Base-by-base conservation (phyloP, 2,113 vertebrate genomes). In the Nerophis ophidion region DNA sequence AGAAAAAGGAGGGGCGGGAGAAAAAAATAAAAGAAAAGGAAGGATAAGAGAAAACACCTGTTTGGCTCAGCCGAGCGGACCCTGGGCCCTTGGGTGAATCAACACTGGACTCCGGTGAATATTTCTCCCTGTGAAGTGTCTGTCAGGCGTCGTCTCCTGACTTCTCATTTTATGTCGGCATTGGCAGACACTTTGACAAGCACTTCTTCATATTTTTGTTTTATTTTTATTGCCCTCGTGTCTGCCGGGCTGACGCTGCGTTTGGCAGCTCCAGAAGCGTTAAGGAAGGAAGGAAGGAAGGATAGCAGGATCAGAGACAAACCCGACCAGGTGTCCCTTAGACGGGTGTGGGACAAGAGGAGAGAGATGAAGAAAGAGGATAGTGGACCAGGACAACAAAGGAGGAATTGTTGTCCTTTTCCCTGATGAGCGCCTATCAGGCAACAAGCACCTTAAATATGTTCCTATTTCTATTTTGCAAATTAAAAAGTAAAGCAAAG, bases 301-400 rank as follows among this genome's bases (percentile, higher is more conserved):
- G 10, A 7, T 93, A 88, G 86, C 90, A 89, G 80, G 77, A 95
- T 95, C 93, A 78, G 82, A 80, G 82, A 79, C 75, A 81, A 80
- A 83, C 92, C 93, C 91, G 92, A 92, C 92, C 93, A 96, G 93
- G 94, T 98, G 95, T 96, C 93, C 94, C 91, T 89, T 89, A 94
- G 90, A 92, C 92, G 90, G 92, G 90, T 90, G 17, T 55, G 61
- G 57, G 85, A 90, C 5, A 66, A 8, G 17, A 66, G 69, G 58
- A 65, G 44, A 64, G 60, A 10, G 38, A 40, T 3, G 38, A 63
- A 72, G 54, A 26, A 26, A 68, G 49, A 67, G 48, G 65, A 65
- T 55, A 67, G 54, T 60, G 0, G 58, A 64, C 70, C 76, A 79
- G 72, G 61, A 38, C 48, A 16, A 54, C 56, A 63, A 69, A 44